Percentiles rank a stretch among this genome's conserved stretches.
Evolutionary conservation across 2,113 vertebrate species (phyloP).

Genomic region (Zosterops lateralis): DNA sequence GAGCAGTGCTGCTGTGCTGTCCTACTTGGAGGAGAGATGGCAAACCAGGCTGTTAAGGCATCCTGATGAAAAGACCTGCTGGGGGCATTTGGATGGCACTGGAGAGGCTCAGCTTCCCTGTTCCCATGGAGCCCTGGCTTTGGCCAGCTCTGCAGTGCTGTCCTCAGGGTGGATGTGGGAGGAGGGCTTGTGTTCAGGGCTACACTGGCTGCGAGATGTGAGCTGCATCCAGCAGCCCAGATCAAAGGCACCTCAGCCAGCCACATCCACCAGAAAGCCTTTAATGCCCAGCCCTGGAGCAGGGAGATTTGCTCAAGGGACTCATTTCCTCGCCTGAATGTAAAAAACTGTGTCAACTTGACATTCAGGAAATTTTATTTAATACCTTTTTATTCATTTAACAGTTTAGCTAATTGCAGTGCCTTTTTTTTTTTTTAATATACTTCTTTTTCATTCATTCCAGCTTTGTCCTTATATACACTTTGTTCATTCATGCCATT

Average conservation of each 20-base stretch:
- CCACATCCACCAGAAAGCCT: background rate
- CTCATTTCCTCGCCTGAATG: background rate
- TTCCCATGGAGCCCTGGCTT: background rate
- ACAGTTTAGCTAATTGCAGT: background rate
- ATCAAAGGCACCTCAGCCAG: constrained; percentile 18
- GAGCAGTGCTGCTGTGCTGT: background rate
- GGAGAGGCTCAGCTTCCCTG: background rate
- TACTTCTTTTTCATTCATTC: background rate
- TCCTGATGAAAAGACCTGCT: too few relatives aligned
- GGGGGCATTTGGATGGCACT: background rate
- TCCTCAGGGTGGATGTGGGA: background rate
- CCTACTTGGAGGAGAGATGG: background rate
- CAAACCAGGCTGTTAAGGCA: background rate
- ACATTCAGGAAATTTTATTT: constrained; percentile 3
- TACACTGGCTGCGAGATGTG: background rate
- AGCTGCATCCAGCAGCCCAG: background rate
- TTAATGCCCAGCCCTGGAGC: constrained; percentile 2
- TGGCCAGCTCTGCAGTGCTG: background rate
- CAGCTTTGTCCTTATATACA: background rate
- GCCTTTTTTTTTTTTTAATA: background rate
- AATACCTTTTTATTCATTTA: background rate
- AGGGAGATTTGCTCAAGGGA: constrained; percentile 7
- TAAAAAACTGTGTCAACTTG: constrained; percentile 9
- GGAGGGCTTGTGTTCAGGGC: background rate
- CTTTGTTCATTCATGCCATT: background rate